Conservation (phyloP, 2,113 vertebrate genomes). For the Puffinus mauretanicus region DNA sequence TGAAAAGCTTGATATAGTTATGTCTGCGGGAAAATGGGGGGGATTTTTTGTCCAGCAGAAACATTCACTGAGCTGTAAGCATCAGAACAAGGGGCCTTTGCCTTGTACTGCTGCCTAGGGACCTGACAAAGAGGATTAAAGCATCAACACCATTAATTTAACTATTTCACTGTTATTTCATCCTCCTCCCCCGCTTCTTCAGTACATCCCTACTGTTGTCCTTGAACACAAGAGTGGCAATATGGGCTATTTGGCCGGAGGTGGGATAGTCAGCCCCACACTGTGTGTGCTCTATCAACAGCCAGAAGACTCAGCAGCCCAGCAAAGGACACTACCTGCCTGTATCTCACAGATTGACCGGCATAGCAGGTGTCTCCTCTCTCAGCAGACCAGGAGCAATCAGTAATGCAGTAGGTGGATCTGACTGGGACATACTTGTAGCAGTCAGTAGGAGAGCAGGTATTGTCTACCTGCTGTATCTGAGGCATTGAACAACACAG, state of each 20-base stretch:
- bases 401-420: not conserved
- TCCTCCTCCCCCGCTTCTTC: not conserved
- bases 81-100: not conserved
- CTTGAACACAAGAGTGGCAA: not conserved
- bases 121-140: conserved; percentile 3
- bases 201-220: not conserved
- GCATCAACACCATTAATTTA: not conserved
- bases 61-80: not conserved
- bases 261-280: not conserved
- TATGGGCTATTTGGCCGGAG: not conserved
- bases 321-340: not conserved
- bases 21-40: not conserved
- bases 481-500: not conserved
- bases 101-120: not conserved
- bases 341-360: not conserved
- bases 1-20: not conserved
- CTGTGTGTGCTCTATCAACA: not conserved
- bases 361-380: not conserved
- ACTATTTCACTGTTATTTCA: not conserved
- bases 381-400: not conserved
- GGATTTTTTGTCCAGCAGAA: not conserved
- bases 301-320: not conserved
- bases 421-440: not conserved
- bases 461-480: not conserved
- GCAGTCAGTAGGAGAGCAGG: not conserved